Evolutionary conservation across 2,797 vertebrate species (phyloP).

Genomic region (Enteromius treurensis): DNA sequence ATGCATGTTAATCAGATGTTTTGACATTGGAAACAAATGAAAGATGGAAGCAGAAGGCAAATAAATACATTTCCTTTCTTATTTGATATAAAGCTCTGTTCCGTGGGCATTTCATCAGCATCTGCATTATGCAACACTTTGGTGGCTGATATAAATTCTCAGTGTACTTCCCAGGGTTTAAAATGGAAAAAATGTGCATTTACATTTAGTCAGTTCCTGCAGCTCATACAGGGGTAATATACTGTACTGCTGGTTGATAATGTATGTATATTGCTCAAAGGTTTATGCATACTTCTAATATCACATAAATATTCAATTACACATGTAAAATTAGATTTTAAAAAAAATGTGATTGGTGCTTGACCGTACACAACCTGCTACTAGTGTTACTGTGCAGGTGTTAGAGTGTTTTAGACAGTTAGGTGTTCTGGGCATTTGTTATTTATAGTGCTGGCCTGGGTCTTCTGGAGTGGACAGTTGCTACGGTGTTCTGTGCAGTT

Average conservation of each 20-base stretch:
- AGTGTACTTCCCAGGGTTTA: slow-evolving; percentile 2
- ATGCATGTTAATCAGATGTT: not conserved
- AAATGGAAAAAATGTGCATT: not conserved
- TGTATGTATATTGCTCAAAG: slow-evolving; percentile 18
- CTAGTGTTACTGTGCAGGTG: not conserved
- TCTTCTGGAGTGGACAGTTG: not conserved
- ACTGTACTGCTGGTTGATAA: not conserved
- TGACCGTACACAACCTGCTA: not conserved
- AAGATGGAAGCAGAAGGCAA: not conserved
- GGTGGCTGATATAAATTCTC: not conserved
- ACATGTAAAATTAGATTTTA: not conserved
- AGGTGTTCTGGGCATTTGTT: not conserved
- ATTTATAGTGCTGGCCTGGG: not conserved
- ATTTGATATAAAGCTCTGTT: not conserved
- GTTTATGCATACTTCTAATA: not conserved
- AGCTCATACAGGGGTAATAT: not conserved
- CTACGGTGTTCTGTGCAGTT: too few relatives aligned
- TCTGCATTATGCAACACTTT: slow-evolving; percentile 14
- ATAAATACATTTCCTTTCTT: not conserved
- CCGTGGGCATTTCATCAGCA: not conserved
- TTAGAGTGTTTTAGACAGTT: not conserved
- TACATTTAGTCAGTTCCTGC: slow-evolving; percentile 10
- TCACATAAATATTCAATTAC: slow-evolving; percentile 22
- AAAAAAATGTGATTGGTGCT: not conserved
- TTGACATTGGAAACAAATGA: not conserved